phyloP scores from a whole-genome alignment of 2,888 invertebrate species.

The Archips crataeganus region DNA sequence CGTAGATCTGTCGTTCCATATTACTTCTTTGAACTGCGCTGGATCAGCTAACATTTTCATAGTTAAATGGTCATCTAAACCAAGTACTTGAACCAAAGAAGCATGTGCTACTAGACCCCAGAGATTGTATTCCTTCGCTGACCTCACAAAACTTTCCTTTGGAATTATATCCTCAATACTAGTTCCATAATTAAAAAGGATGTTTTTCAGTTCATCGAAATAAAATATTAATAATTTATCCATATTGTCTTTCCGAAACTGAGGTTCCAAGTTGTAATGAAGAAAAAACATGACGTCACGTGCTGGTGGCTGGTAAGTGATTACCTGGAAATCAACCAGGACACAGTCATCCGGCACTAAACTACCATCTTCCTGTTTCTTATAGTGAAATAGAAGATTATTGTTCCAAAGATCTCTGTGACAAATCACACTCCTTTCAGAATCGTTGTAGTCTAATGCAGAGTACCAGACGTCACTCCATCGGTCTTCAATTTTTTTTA shows the following conservation, averaged over 20 bases:
- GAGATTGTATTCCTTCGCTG: not conserved
- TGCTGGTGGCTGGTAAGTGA: constrained; percentile 88
- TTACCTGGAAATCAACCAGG: constrained; percentile 89
- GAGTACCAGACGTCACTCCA: not conserved
- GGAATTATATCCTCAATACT: not conserved
- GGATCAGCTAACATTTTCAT: not conserved
- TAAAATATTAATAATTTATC: not conserved
- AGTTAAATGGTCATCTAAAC: not conserved
- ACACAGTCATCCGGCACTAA: constrained; percentile 83
- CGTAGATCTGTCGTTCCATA: not conserved
- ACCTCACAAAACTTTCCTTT: not conserved
- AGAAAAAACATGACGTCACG: constrained; percentile 85
- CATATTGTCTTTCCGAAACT: not conserved
- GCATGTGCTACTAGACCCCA: not conserved
- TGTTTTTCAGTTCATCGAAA: not conserved
- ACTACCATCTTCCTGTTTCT: constrained; percentile 48
- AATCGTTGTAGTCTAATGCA: constrained; percentile 65
- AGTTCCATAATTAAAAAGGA: not conserved
- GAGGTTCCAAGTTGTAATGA: not conserved
- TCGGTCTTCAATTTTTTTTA: constrained; percentile 2
- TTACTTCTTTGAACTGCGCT: not conserved
- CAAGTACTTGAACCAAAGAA: not conserved
- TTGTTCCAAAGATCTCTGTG: constrained; percentile 88
- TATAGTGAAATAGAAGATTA: constrained; percentile 86
- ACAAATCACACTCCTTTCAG: constrained; percentile 81